phyloP scores from a whole-genome alignment of 1,140 invertebrate species.

The Caerostris extrusa region DNA sequence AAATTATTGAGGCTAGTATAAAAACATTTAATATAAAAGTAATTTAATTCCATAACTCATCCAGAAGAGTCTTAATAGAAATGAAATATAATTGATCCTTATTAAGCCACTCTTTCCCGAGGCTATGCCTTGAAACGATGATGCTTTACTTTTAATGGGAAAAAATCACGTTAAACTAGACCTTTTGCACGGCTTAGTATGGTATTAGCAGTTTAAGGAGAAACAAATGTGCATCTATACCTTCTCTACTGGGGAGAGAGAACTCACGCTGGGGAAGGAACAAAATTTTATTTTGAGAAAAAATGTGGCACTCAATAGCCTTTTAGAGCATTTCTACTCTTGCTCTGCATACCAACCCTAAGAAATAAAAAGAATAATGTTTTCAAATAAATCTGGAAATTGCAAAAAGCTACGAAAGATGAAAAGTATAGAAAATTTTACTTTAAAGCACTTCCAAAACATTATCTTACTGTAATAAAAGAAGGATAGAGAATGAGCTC shows the following conservation, averaged over 20 bases:
- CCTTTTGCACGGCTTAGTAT: background rate
- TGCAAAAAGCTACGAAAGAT: background rate
- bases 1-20: background rate
- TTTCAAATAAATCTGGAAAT: background rate
- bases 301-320: conserved; percentile 76
- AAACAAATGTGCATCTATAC: background rate
- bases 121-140: background rate
- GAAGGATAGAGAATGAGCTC: too few species aligned
- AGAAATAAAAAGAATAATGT: background rate
- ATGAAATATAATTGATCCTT: background rate
- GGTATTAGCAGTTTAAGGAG: background rate
- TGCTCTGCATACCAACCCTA: conserved; percentile 63
- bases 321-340: conserved; percentile 70
- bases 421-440: background rate
- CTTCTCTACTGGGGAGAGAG: conserved; percentile 5
- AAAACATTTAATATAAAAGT: background rate
- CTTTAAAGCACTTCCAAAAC: too few species aligned
- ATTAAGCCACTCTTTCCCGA: background rate
- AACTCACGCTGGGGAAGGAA: conserved; percentile 73
- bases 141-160: background rate
- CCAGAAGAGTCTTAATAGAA: background rate
- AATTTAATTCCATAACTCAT: background rate
- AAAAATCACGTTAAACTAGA: background rate
- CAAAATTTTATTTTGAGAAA: conserved; percentile 75
- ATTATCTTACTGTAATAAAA: too few species aligned